Conservation (phyloP, 2,888 invertebrate genomes). For the Deilephila elpenor region DNA sequence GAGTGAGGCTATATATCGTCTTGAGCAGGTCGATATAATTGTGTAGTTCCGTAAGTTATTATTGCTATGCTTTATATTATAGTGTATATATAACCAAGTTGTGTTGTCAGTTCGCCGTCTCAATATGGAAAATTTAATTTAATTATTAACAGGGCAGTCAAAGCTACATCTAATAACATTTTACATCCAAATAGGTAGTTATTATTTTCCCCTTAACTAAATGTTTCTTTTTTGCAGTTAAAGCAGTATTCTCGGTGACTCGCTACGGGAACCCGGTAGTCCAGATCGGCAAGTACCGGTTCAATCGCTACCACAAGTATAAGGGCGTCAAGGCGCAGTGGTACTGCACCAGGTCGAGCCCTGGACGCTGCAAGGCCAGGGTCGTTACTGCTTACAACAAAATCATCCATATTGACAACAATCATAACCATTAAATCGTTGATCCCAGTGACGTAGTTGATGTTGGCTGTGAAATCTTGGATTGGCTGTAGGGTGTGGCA, state of each 20-base stretch:
- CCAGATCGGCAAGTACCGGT: conserved; percentile 41
- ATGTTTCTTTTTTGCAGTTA: conserved; percentile 6
- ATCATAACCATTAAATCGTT: conserved; percentile 39
- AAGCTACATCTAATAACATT: too few relatives aligned
- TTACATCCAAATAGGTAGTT: too few relatives aligned
- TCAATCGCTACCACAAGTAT: conserved; percentile 41
- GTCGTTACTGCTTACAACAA: conserved; percentile 43
- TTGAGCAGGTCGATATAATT: too few relatives aligned
- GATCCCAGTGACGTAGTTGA: background rate
- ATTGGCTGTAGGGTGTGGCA: too few relatives aligned
- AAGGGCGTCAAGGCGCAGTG: conserved; percentile 43
- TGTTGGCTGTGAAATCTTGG: too few relatives aligned
- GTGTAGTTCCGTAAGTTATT: too few relatives aligned
- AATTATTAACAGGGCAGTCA: too few relatives aligned
- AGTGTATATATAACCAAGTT: too few relatives aligned
- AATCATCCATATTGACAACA: conserved; percentile 36
- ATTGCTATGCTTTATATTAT: too few relatives aligned
- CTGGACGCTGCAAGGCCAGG: conserved; percentile 45
- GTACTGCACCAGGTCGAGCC: conserved; percentile 45
- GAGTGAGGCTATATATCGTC: too few relatives aligned
- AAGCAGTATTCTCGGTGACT: conserved; percentile 37
- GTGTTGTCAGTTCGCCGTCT: too few relatives aligned
- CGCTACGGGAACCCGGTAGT: conserved; percentile 44
- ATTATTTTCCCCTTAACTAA: background rate
- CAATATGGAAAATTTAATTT: too few relatives aligned